These are phyloP conservation scores for Lanius ludovicianus DNA, from an alignment of 2,113 vertebrate species.

Conservation along the genomic window DNA sequence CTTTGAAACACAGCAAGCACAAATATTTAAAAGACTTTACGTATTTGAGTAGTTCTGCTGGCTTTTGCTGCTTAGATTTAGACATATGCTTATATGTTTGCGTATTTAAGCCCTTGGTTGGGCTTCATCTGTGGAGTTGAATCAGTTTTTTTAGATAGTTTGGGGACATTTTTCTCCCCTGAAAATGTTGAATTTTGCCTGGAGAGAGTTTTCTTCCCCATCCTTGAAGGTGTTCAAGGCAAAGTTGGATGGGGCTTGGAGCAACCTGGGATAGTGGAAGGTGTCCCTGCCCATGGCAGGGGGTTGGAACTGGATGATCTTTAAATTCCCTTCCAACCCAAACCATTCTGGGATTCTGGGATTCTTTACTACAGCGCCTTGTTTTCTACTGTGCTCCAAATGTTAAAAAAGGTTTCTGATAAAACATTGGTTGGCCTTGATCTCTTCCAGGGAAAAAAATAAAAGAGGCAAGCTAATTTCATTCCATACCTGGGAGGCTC, in stretches of 20 bases:
- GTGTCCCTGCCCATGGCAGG: background rate
- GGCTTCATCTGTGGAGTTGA: background rate
- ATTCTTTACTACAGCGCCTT: background rate
- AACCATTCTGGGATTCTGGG: background rate
- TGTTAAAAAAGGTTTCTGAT: background rate
- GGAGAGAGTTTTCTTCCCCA: background rate
- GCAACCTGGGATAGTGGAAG: background rate
- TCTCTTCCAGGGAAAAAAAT: background rate
- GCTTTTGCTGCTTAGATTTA: background rate
- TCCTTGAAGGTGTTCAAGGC: background rate
- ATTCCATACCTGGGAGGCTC: background rate
- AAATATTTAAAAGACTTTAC: background rate
- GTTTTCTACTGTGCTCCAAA: background rate
- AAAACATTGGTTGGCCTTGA: background rate
- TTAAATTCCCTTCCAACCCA: background rate
- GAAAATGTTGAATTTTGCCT: background rate
- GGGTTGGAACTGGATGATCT: background rate
- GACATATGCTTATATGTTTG: background rate
- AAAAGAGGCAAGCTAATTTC: background rate
- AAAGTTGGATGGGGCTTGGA: accelerated
- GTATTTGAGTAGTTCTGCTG: background rate
- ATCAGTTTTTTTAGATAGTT: background rate
- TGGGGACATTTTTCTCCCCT: background rate
- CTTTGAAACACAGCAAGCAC: background rate
- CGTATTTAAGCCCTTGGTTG: background rate